Percentiles rank a stretch among this genome's conserved stretches.
phyloP scores from a whole-genome alignment of 2,888 invertebrate genomes.

The Dicyrtomina minuta region DNA sequence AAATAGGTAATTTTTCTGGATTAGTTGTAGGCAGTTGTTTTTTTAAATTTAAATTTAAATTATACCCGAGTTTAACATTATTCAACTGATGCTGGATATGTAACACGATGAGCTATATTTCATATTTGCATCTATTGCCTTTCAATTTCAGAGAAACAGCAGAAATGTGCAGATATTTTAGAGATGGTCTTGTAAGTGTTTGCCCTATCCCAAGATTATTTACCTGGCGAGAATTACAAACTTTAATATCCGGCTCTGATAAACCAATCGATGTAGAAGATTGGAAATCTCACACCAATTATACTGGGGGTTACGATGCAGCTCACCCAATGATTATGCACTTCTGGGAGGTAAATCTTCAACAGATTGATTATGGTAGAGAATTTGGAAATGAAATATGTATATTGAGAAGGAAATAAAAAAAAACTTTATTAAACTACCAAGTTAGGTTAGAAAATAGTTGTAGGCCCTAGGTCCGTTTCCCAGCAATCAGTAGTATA shows the following conservation, averaged over 20 bases:
- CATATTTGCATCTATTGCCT: background rate
- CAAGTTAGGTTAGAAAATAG: no score
- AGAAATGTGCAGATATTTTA: constrained; percentile 45
- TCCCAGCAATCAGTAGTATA: no score
- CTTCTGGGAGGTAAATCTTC: constrained; percentile 72
- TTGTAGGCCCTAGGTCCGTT: no score
- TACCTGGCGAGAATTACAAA: constrained; percentile 88
- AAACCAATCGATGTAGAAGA: constrained; percentile 92
- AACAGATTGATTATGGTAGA: background rate
- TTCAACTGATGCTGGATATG: no score
- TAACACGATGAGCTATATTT: constrained; percentile 43
- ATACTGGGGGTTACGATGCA: constrained; percentile 80
- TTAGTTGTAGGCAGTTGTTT: no score
- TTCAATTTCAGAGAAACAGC: constrained; percentile 46
- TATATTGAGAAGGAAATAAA: no score
- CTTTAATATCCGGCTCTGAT: constrained; percentile 93
- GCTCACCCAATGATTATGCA: constrained; percentile 80
- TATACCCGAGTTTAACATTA: no score
- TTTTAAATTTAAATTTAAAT: no score
- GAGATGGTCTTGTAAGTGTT: constrained; percentile 72
- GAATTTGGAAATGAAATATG: no score
- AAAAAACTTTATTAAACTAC: no score
- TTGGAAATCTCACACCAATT: constrained; percentile 80
- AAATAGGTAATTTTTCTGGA: constrained; percentile 69
- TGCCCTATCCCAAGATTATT: constrained; percentile 89